Evolutionary conservation across 2,113 vertebrate species (phyloP), one percentile per base, ranked within the genome.

Genomic region (Lasiurus borealis): DNA sequence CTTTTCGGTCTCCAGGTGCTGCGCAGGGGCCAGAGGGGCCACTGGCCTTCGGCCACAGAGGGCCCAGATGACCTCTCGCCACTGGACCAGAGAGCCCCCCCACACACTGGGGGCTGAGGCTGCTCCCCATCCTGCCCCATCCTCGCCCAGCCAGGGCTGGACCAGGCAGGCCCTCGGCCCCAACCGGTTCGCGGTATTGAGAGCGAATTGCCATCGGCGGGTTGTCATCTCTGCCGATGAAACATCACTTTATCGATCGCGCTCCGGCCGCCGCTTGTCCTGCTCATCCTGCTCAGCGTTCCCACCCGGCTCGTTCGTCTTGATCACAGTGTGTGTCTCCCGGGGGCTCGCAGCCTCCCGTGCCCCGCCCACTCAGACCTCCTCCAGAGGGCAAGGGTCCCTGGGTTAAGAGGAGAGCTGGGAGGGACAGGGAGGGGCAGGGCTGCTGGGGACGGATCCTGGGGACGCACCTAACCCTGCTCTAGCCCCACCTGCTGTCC

Each of bases 191-290:
- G 94, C 64, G 95, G 94, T 96, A 97, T 97, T 96, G 94, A 96
- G 96, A 96, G 91, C 85, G 72, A 96, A 93, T 72, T 94, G 96
- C 25, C 82, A 96, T 88, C 92, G 23, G 95, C 90, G 2, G 77
- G 85, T 80, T 95, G 96, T 97, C 97, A 89, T 91, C 91, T 87
- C 95, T 94, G 81, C 96, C 97, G 97, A 95, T 96, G 82, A 95
- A 96, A 96, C 96, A 88, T 97, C 93, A 84, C 93, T 95, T 78
- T 81, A 97, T 96, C 68, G 97, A 97, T 95, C 95, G 31, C n/a
- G 0, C 88, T 73, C 89, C 90, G 92, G 94, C 62, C 97, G 73
- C 97, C 85, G 40, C 40, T 40, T 52, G 94, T 91, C 96, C 91
- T 62, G 93, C 95, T 54, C 59, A n/a, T n/a, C n/a, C n/a, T n/a